These are phyloP conservation scores for Metopolophium dirhodum DNA, from an alignment of 1,140 invertebrate genomes.

Conservation along the genomic window DNA sequence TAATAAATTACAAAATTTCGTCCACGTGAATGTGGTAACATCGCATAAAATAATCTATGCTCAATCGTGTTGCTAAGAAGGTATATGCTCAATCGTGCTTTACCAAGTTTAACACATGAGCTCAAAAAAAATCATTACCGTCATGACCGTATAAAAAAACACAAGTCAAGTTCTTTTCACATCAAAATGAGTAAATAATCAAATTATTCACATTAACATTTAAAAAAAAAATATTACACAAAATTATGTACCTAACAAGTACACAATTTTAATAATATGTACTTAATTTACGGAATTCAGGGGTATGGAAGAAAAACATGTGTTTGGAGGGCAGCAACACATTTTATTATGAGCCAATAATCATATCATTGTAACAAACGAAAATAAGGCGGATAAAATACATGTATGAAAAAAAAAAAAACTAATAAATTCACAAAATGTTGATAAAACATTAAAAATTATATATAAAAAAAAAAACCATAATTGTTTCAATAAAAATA, in stretches of 20 bases:
- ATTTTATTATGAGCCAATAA: conserved; percentile 54
- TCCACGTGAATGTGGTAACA: too few species aligned
- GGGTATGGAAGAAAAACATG: not conserved
- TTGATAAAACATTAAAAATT: conserved; percentile 8
- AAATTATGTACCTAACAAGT: not conserved
- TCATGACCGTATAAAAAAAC: too few species aligned
- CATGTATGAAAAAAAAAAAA: conserved; percentile 47
- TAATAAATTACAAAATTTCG: too few species aligned
- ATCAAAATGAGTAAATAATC: too few species aligned
- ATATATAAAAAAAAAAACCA: conserved; percentile 40
- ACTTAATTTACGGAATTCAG: not conserved
- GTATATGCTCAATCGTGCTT: too few species aligned
- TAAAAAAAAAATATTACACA: too few species aligned
- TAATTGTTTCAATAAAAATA: conserved; percentile 8
- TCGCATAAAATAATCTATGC: too few species aligned
- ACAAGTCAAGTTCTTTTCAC: too few species aligned
- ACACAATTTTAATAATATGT: not conserved
- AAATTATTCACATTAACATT: too few species aligned
- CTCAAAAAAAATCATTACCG: too few species aligned
- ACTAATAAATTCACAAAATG: conserved; percentile 40
- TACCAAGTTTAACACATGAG: too few species aligned
- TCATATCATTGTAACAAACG: conserved; percentile 43
- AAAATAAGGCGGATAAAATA: conserved; percentile 40
- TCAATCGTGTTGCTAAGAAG: too few species aligned
- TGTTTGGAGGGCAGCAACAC: conserved; percentile 46